Evolutionary conservation across 2,797 vertebrate genomes (phyloP).

Genomic region (Eleutherodactylus coqui): DNA sequence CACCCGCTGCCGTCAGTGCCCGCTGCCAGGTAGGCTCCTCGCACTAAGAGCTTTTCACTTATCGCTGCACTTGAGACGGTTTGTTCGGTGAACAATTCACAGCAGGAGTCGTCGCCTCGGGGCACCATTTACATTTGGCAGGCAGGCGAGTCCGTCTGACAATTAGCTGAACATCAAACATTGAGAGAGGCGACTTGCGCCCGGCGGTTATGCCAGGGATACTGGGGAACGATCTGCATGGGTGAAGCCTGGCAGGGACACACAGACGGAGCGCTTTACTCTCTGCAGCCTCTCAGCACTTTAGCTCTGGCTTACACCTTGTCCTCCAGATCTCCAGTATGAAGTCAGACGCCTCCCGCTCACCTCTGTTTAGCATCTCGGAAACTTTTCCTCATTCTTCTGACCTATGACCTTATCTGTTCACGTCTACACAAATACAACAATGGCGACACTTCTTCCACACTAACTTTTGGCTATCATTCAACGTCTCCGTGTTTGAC

Average conservation of each 20-base stretch:
- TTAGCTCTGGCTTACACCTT: neutral
- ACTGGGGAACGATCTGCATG: constrained; percentile 9
- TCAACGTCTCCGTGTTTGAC: neutral
- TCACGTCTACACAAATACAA: neutral
- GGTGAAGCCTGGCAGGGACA: constrained; percentile 20
- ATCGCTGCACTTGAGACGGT: constrained; percentile 38
- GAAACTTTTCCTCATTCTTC: constrained; percentile 20
- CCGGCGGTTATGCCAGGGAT: neutral
- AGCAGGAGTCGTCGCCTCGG: constrained; percentile 29
- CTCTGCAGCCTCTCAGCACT: neutral
- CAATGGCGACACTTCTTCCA: no score
- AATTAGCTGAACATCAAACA: constrained; percentile 49
- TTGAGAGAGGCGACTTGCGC: constrained; percentile 27
- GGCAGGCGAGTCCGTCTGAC: constrained; percentile 28
- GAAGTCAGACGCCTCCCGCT: constrained; percentile 25
- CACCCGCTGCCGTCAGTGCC: neutral
- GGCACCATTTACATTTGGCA: constrained; percentile 52
- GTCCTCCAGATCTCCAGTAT: constrained; percentile 10
- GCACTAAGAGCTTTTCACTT: constrained; percentile 31
- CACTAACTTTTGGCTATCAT: neutral
- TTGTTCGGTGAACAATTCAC: constrained; percentile 39
- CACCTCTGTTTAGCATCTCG: constrained; percentile 22
- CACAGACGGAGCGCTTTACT: no score
- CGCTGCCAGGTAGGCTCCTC: constrained; percentile 37
- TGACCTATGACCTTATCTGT: neutral